These are phyloP conservation scores for Muscicapa comitata DNA, from an alignment of 2,797 vertebrate genomes.

Conservation along the genomic window DNA sequence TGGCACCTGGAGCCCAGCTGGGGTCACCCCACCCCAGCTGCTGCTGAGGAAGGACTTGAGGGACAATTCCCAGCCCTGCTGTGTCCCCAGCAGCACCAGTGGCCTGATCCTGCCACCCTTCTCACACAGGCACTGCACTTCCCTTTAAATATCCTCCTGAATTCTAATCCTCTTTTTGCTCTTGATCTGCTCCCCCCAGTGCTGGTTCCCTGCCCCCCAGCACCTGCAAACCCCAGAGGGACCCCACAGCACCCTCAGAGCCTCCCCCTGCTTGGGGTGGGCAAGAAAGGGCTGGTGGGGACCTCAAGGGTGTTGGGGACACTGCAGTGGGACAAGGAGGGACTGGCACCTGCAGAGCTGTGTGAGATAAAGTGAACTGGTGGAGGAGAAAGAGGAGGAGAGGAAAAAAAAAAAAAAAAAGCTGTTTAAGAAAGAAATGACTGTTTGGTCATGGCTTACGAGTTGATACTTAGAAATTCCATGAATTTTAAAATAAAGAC, in stretches of 20 bases:
- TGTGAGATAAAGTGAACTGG: background rate
- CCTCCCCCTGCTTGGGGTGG: fast-evolving
- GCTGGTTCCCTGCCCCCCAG: background rate
- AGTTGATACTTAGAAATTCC: constrained; percentile 64
- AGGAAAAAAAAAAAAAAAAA: background rate
- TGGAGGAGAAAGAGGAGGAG: background rate
- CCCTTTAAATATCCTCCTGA: fast-evolving
- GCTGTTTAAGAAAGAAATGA: background rate
- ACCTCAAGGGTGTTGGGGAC: fast-evolving
- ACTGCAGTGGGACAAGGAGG: background rate
- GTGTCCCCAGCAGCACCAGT: background rate
- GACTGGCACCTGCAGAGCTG: background rate
- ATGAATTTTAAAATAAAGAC: constrained; percentile 69
- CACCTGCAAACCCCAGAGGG: background rate
- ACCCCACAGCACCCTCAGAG: background rate
- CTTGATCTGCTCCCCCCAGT: fast-evolving
- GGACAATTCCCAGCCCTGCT: background rate
- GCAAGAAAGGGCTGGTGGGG: background rate
- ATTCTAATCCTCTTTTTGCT: background rate
- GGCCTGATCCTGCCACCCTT: background rate
- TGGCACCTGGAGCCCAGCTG: background rate
- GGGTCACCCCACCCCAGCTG: background rate
- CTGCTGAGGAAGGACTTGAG: background rate
- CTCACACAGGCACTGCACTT: background rate
- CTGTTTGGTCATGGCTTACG: constrained; percentile 24